A percentile compares a stretch with the other conserved stretches of the same genome.
phyloP scores from a whole-genome alignment of 1,140 invertebrate genomes.

The Drosophila parabipectinata region DNA sequence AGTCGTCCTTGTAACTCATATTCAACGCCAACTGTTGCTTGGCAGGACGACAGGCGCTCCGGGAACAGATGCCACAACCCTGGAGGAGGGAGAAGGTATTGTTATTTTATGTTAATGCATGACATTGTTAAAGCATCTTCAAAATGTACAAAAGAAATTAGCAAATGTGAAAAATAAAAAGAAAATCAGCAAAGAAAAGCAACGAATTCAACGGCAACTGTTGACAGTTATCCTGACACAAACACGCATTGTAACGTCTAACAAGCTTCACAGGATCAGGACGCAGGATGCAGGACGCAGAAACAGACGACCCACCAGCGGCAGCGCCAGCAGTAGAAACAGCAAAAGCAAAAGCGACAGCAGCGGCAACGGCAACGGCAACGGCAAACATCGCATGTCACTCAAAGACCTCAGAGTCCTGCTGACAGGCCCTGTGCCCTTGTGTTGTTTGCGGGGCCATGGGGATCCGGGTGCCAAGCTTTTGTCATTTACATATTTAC shows the following conservation, averaged over 20 bases:
- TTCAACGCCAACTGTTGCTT: conserved; percentile 65
- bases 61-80: conserved; percentile 34
- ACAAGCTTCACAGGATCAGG: conserved; percentile 64
- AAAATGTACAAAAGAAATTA: conserved; percentile 80
- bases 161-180: conserved; percentile 53
- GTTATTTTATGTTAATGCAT: conserved; percentile 72
- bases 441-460: conserved; percentile 14
- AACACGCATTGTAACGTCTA: conserved; percentile 82
- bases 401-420: conserved; percentile 57
- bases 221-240: conserved; percentile 81
- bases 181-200: conserved; percentile 3
- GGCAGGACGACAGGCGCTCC: conserved; percentile 16
- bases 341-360: conserved; percentile 18
- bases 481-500: conserved; percentile 68
- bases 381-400: conserved; percentile 59
- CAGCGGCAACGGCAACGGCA: conserved; percentile 7
- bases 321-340: conserved; percentile 13
- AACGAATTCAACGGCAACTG: conserved; percentile 60
- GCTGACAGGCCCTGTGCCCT: conserved; percentile 36
- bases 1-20: not conserved
- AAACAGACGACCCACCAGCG: conserved; percentile 5
- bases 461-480: conserved; percentile 6
- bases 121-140: conserved; percentile 45
- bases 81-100: conserved; percentile 37
- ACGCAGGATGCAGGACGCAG: not conserved